Evolutionary conservation across 2,888 invertebrate genomes (phyloP), one percentile per base, ranked within the genome.

Genomic region (Bimastos eiseni): DNA sequence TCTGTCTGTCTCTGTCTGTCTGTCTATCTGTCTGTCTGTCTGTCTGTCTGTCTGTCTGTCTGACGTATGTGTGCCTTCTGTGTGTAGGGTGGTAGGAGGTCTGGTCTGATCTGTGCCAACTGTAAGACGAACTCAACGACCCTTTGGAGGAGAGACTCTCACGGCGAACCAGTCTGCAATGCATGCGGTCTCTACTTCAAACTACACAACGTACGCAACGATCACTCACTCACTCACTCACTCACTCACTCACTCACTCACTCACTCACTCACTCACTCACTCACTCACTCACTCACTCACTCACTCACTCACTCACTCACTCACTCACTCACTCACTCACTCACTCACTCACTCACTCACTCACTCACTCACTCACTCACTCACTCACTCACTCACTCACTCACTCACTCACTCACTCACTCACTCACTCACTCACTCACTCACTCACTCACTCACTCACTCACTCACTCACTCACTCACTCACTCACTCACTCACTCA

Each of bases 121-220:
- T 99, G 99, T 95, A 98, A 98, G 92, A 98, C 98, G 92, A 98
- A 98, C 94, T 97, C 98, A 93, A 99, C 99, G 90, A 99, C 99
- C 83, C 96, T 99, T 93, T 99, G 99, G 99, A 96, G 99, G 92
- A 96, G 99, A 93, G 99, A 99, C 96, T 97, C 98, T 92, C 98
- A 98, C 91, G 98, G 98, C 37, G 98, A 99, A 96, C 99, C 98
- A 96, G 96, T 98, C 95, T 99, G 99, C 96, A 99, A 99, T 96
- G 99, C 99, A 91, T 99, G 99, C 96, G 99, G 99, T 92, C 97
- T 99, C 92, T 99, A 99, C 96, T 98, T 98, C 96, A 99, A 99
- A 96, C 99, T 99, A 19, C 92, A 92, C 89, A 92, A 91, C 44
- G 70, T 70, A 70, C 92, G 92, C 11, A 70, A n/a, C 8, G 70